Evolutionary conservation across 2,888 invertebrate genomes (phyloP), one percentile per base, ranked within the genome.

Genomic region (Cephus rjabovi): DNA sequence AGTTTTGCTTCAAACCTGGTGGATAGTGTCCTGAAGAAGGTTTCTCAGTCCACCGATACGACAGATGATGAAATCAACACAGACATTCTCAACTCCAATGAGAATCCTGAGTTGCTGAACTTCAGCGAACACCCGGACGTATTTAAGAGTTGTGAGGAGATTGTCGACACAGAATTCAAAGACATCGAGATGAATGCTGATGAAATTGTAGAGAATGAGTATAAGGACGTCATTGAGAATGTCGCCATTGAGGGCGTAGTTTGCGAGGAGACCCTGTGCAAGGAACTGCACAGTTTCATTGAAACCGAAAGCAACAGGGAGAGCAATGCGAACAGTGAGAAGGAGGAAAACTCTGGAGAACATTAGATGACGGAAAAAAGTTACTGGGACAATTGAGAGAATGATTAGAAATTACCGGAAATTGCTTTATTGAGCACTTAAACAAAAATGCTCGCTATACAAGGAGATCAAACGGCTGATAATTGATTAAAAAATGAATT

Each of bases 41-140:
- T 88, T 1, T 90, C 90, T 0, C 90, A 90, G 69, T 90, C 90
- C 4, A 89, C 90, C 1, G 90, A 90, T 69, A 90, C 90, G 6
- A 90, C 90, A 12, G 90, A 90, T 75, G 90, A 90, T 75, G 90
- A 90, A 81, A 86, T 90, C 11, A 90, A 90, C 79, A 90, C 90
- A 0, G 90, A 90, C 73, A 90, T 90, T 70, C 82, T 90, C 11
- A 90, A 90, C 80, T 90, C 90, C 4, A 90, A 90, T 40, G 90
- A 90, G 34, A 90, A 90, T 86, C 87, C 87, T 0, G 90, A 90
- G 23, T 15, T 86, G 2, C 23, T 86, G 11, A 87, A 84, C 74
- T 85, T 81, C 6, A 73, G 40, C 37, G 89, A 89, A 37, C 87
- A 90, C 83, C 86, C 88, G 0, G 90, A 90, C 15, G 88, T 90